A percentile compares a stretch with the other conserved stretches of the same genome.
phyloP scores from a whole-genome alignment of 2,888 invertebrate genomes.

The Metacarcinus magister region DNA sequence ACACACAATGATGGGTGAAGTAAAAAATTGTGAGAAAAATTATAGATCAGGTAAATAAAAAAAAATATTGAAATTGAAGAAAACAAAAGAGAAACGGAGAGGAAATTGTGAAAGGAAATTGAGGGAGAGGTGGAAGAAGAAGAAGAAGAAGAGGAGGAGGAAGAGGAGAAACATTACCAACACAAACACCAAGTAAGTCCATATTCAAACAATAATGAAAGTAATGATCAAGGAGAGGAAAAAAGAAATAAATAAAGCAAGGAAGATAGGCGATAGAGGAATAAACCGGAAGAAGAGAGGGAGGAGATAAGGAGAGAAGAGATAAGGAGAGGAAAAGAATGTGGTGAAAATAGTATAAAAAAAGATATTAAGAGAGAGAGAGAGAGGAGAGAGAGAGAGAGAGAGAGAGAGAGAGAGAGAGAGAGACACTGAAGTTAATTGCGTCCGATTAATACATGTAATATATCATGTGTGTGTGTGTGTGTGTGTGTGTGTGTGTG shows the following conservation, averaged over 20 bases:
- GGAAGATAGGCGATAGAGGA: too few species aligned
- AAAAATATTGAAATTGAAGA: background rate
- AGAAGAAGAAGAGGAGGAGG: background rate
- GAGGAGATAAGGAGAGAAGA: background rate
- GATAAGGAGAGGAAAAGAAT: background rate
- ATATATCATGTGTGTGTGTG: background rate
- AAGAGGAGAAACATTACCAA: too few species aligned
- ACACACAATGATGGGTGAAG: background rate
- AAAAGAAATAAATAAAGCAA: background rate
- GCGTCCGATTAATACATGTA: background rate
- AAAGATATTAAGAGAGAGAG: background rate
- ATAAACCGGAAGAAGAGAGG: background rate
- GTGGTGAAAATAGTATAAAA: background rate
- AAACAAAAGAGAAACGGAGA: background rate
- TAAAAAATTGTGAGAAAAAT: background rate
- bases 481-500: slow-evolving; percentile 34
- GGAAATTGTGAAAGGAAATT: background rate
- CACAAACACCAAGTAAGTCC: too few species aligned
- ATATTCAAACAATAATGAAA: too few species aligned
- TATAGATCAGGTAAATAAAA: background rate
- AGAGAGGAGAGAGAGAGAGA: background rate
- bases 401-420: too few species aligned
- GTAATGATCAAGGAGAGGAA: too few species aligned
- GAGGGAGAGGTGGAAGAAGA: background rate
- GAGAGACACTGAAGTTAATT: too few species aligned